Conservation (phyloP, 2,113 vertebrate species). For the Rhipidura dahli region DNA sequence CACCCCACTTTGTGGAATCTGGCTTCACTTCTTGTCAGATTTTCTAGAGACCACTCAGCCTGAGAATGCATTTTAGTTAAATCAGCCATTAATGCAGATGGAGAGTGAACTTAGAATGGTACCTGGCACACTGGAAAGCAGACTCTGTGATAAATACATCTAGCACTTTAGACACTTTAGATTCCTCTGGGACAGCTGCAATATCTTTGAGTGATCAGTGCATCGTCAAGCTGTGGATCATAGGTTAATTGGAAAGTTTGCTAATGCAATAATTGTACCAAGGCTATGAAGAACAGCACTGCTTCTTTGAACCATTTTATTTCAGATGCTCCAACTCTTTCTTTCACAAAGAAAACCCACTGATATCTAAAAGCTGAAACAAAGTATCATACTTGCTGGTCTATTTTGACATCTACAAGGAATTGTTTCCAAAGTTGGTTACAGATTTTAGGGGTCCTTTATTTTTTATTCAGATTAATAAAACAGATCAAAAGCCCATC, state of each 20-base stretch:
- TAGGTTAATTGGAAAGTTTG: conserved; percentile 48
- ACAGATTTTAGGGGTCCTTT: not conserved
- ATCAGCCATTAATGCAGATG: not conserved
- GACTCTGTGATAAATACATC: not conserved
- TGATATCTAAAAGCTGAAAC: not conserved
- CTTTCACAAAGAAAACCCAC: not conserved
- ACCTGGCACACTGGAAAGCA: not conserved
- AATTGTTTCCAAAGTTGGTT: not conserved
- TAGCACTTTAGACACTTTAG: conserved; percentile 31
- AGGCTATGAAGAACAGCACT: not conserved
- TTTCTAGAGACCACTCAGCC: conserved; percentile 6
- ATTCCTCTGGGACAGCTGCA: conserved; percentile 19
- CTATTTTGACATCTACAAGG: not conserved
- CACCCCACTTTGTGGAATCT: not conserved
- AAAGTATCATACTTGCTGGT: not conserved
- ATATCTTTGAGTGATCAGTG: conserved; percentile 10
- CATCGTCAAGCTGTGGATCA: not conserved
- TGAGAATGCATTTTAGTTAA: not conserved
- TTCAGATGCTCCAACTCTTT: not conserved
- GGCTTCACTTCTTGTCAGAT: not conserved
- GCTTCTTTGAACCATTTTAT: not conserved
- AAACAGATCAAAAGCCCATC: not conserved
- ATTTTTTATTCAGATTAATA: not conserved
- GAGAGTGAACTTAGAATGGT: not conserved
- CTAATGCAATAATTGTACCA: not conserved